Evolutionary conservation across 2,888 invertebrate genomes (phyloP), one percentile per base, ranked within the genome.

Genomic region (Hypena proboscidalis): DNA sequence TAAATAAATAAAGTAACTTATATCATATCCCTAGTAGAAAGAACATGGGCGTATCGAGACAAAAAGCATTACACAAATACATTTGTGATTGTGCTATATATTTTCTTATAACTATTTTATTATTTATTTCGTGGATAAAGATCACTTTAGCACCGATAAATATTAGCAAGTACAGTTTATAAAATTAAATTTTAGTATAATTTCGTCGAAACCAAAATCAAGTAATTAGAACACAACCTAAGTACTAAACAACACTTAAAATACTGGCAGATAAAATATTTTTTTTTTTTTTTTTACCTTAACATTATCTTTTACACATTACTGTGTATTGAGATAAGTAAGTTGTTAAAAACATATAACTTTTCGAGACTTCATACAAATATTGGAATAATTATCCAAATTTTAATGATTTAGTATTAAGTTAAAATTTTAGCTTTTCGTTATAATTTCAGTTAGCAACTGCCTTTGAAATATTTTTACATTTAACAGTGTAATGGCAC

Each of bases 241-340:
- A 67, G 39, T 69, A 73, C 57, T 77, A 82, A 66, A 83, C 79
- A 80, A 85, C 77, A 71, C 72, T 70, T 63, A 74, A 63, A 82
- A 84, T 84, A 85, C 80, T 85, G 85, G 81, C 82, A 85, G 83
- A 83, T 76, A 62, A 58, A 55, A 55, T 58, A 42, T 40, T 45
- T 48, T 57, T 39, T 49, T 42, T 34, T 41, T 44, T 35, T 35
- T 20, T 36, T 48, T 29, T 35, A 48, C 40, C 43, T 36, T 20
- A 21, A 22, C n/a, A 9, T 29, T 17, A 7, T 14, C 20, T 11
- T 6, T n/a, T 26, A 26, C 1, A 15, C 13, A 10, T 2, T 3
- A 0, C 5, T 2, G 8, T 3, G 29, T 10, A 5, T 25, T 10
- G 9, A 29, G 14, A 9, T 9, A 30, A 10, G 17, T 33, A 2